Base-by-base conservation (phyloP, 2,888 invertebrate species). In the Platycheirus rosarum region DNA sequence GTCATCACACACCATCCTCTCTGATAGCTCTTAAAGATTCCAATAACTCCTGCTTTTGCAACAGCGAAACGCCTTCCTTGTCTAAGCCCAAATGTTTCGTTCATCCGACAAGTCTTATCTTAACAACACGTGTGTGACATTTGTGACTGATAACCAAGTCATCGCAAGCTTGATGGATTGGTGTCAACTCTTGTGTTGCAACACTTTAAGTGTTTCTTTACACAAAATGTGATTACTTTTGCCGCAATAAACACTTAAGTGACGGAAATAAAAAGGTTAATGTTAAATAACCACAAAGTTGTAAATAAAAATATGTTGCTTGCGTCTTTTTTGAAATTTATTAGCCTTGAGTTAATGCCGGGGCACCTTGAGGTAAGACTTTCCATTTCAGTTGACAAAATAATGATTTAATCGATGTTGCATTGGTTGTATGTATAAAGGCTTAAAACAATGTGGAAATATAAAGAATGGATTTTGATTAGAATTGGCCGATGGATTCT, bases 361-460 rank as follows among this genome's bases (percentile, higher is more conserved):
- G 26, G 20, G 16, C 16, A 44, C 60, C 60, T 44, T 44, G 16
- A 60, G 44, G 29, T 29, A 26, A 29, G 18, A 60, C 60, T 60
- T 60, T 60, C 60, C 60, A 60, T 60, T 60, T 60, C 60, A 8
- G 16, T 60, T 44, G 60, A 29, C 44, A 29, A 44, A 44, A 29
- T 44, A 60, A 60, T 60, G 29, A 23, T 60, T 42, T 16, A 29
- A 29, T 4, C 23, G 23, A 23, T 23, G 6, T 23, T 23, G 23
- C 23, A n/a, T n/a, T n/a, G n/a, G n/a, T n/a, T n/a, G n/a, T n/a
- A n/a, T n/a, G n/a, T n/a, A n/a, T n/a, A n/a, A n/a, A n/a, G n/a
- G n/a, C n/a, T n/a, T n/a, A n/a, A n/a, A n/a, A n/a, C n/a, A n/a
- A n/a, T n/a, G n/a, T n/a, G n/a, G n/a, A n/a, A n/a, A n/a, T n/a